Conservation (phyloP, 2,797 vertebrate species). For the Vultur gryphus region DNA sequence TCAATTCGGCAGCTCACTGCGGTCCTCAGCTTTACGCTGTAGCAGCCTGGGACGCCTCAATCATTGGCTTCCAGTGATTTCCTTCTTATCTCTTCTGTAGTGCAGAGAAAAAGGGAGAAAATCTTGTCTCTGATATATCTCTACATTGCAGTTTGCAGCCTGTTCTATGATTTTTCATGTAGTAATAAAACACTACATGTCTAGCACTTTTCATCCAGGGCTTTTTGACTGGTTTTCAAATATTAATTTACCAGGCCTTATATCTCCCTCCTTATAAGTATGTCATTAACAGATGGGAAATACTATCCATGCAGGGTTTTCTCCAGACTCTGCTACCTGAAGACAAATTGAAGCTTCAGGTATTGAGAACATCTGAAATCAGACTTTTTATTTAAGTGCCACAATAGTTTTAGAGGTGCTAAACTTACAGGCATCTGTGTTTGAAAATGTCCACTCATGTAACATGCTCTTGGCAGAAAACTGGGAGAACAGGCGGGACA, state of each 20-base stretch:
- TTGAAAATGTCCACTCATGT: not conserved
- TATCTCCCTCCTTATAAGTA: not conserved
- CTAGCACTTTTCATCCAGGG: not conserved
- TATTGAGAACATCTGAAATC: not conserved
- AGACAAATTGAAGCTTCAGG: not conserved
- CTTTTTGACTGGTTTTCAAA: not conserved
- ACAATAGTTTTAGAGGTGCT: not conserved
- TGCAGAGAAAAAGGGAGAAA: not conserved
- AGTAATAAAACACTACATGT: not conserved
- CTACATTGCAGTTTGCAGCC: not conserved
- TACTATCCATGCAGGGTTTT: not conserved
- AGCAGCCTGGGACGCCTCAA: not conserved
- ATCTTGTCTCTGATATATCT: not conserved
- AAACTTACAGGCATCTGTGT: not conserved
- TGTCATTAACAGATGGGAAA: not conserved
- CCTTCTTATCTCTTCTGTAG: not conserved
- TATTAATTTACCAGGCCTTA: not conserved
- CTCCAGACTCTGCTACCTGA: not conserved
- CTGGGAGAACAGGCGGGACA: not conserved
- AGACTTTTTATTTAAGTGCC: not conserved
- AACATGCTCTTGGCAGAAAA: not conserved
- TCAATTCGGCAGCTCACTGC: not conserved
- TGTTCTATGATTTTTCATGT: not conserved
- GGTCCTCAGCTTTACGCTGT: not conserved
- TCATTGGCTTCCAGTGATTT: not conserved